Conservation (phyloP, 2,888 invertebrate species). For the Hesperia comma region DNA sequence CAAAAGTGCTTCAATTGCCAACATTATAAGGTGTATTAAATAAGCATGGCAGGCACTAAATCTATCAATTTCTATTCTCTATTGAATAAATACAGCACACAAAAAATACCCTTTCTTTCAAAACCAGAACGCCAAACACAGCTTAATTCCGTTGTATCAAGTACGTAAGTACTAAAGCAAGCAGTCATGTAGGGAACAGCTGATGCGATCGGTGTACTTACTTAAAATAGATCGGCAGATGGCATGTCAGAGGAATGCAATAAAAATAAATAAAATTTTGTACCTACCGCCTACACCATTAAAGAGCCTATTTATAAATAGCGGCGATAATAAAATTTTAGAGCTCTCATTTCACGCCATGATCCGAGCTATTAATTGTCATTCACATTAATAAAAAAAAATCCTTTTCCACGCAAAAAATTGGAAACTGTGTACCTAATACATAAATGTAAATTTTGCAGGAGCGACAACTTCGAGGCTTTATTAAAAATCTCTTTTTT, state of each 20-base stretch:
- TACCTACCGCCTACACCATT: constrained; percentile 42
- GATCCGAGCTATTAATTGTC: neutral
- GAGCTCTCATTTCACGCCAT: neutral
- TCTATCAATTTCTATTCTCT: no score
- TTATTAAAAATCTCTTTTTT: no score
- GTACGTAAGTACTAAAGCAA: neutral
- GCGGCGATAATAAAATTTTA: neutral
- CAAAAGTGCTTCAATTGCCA: no score
- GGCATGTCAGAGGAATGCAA: constrained; percentile 59
- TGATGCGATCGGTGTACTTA: constrained; percentile 41
- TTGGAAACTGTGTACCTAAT: no score
- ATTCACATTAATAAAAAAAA: neutral
- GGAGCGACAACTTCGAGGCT: no score
- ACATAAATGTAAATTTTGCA: no score
- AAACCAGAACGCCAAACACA: neutral
- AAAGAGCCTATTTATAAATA: constrained; percentile 8
- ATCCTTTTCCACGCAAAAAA: neutral
- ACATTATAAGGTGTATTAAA: no score
- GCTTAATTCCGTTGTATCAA: neutral
- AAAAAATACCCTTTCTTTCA: neutral
- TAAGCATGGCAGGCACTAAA: no score
- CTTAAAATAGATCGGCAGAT: constrained; percentile 62
- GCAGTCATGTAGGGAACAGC: constrained; percentile 41
- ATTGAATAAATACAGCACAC: neutral
- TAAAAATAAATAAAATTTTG: constrained; percentile 65